Percentiles rank a stretch among this genome's conserved stretches.
phyloP scores from a whole-genome alignment of 2,113 vertebrate species.

The Nannospalax galili region DNA sequence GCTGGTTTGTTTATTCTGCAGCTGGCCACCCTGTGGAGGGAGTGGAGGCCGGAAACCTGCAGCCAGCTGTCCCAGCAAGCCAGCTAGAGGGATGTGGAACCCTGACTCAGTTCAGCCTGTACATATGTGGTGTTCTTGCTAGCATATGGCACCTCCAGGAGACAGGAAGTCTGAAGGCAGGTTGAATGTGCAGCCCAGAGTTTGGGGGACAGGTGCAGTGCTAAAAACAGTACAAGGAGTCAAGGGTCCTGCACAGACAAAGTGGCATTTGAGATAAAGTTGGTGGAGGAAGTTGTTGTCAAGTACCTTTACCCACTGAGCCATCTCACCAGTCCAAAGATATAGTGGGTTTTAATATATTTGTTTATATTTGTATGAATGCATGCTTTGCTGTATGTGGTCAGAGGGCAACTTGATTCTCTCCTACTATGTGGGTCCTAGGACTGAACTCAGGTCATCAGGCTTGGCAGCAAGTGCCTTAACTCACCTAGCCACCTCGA shows the following conservation, averaged over 20 bases:
- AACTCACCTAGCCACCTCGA: background rate
- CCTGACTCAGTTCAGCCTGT: background rate
- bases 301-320: background rate
- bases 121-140: background rate
- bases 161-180: background rate
- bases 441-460: background rate
- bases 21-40: constrained; percentile 10
- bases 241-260: background rate
- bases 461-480: too few relatives aligned
- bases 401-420: background rate
- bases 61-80: background rate
- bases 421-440: background rate
- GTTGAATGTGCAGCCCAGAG: background rate
- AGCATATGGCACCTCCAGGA: background rate
- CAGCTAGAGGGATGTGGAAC: background rate
- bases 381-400: background rate
- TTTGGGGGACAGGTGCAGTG: background rate
- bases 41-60: constrained; percentile 45
- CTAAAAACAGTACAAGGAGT: background rate
- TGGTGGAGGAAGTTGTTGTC: background rate
- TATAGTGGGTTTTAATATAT: too few relatives aligned
- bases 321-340: background rate
- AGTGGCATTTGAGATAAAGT: background rate
- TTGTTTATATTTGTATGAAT: background rate
- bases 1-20: constrained; percentile 45